Conservation (phyloP, 2,888 invertebrate species). For the Lasiommata megera region DNA sequence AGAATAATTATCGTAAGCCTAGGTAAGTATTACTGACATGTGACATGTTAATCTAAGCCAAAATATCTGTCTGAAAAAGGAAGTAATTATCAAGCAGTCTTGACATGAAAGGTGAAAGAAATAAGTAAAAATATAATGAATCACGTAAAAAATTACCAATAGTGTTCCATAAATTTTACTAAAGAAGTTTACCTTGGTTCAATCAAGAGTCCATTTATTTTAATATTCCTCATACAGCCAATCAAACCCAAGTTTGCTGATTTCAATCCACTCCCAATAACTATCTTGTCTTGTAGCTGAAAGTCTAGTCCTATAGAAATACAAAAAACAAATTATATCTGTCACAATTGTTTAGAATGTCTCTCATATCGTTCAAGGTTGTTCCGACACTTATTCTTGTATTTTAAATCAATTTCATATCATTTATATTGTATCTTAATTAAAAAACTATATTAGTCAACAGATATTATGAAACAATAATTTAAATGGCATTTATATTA, state of each 20-base stretch:
- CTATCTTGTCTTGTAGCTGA: conserved; percentile 85
- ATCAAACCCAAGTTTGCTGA: conserved; percentile 89
- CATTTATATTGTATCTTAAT: conserved; percentile 7
- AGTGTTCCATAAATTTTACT: too few relatives aligned
- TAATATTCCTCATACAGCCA: conserved; percentile 95
- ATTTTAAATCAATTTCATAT: conserved; percentile 5
- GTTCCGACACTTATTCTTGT: background rate
- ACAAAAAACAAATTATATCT: conserved; percentile 4
- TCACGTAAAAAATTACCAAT: too few relatives aligned
- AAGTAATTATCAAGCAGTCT: too few relatives aligned
- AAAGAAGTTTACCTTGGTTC: conserved; percentile 82
- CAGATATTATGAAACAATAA: background rate
- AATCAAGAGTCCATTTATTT: conserved; percentile 89
- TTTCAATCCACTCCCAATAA: conserved; percentile 90
- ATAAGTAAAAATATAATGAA: too few relatives aligned
- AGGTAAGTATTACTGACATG: too few relatives aligned
- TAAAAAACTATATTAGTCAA: background rate
- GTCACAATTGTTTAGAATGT: conserved; percentile 12
- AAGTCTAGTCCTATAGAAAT: conserved; percentile 78
- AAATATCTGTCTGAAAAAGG: too few relatives aligned
- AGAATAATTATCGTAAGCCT: too few relatives aligned
- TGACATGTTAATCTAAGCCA: too few relatives aligned
- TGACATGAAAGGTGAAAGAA: too few relatives aligned
- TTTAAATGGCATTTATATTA: background rate
- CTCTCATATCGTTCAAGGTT: conserved; percentile 2